These are phyloP conservation scores for Cryptocephalus moraei DNA, from an alignment of 2,888 invertebrate genomes.

Conservation along the genomic window DNA sequence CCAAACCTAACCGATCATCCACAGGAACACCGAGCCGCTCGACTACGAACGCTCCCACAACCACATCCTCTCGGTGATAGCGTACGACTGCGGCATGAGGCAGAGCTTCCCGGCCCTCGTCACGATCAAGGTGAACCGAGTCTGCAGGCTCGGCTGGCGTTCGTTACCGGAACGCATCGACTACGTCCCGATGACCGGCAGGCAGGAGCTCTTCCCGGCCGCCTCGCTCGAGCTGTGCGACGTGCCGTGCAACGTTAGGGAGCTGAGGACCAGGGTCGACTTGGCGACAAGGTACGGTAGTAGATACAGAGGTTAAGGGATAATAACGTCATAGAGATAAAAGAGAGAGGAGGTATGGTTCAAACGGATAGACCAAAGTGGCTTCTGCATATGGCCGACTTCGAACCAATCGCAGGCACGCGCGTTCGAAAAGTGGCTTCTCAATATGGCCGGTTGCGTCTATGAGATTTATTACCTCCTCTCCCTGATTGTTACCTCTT, in stretches of 20 bases:
- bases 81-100: conserved; percentile 95
- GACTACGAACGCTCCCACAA: conserved; percentile 90
- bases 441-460: too few relatives aligned
- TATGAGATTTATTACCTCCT: too few relatives aligned
- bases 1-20: too few relatives aligned
- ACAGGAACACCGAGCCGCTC: conserved; percentile 75
- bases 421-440: too few relatives aligned
- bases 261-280: conserved; percentile 41
- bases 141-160: conserved; percentile 41
- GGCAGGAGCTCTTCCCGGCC: conserved; percentile 69
- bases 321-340: too few relatives aligned
- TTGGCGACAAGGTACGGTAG: conserved; percentile 36
- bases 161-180: conserved; percentile 77
- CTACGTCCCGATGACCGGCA: conserved; percentile 75
- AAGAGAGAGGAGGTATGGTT: too few relatives aligned
- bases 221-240: conserved; percentile 58
- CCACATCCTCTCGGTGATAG: conserved; percentile 92
- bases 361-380: too few relatives aligned
- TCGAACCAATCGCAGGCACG: too few relatives aligned
- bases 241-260: conserved; percentile 46
- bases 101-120: conserved; percentile 91
- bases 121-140: conserved; percentile 67
- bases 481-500: too few relatives aligned
- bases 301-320: too few relatives aligned
- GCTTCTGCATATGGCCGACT: too few relatives aligned